phyloP scores from a whole-genome alignment of 2,888 invertebrate genomes.

The Vesta saturnalis region DNA sequence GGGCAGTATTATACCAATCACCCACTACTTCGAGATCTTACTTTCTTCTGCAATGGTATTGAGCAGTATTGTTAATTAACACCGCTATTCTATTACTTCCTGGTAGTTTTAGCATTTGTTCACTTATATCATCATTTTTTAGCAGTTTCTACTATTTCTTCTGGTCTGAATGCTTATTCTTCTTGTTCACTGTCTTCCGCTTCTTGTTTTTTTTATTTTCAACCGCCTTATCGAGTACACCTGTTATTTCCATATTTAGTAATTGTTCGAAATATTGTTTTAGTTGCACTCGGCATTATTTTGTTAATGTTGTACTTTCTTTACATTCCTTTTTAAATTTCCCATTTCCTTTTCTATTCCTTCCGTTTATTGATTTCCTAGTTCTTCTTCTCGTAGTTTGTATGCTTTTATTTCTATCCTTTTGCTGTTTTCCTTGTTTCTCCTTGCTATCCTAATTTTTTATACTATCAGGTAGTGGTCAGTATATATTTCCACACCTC shows the following conservation, averaged over 20 bases:
- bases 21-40: neutral
- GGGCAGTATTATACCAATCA: constrained; percentile 8
- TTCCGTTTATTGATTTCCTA: too few relatives aligned
- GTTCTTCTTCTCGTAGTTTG: constrained; percentile 1
- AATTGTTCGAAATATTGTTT: constrained; percentile 10
- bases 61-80: constrained; percentile 6
- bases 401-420: constrained; percentile 7
- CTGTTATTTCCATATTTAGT: constrained; percentile 4
- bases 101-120: constrained; percentile 12
- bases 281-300: neutral
- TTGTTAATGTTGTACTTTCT: neutral
- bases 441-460: constrained; percentile 6
- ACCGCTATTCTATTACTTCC: constrained; percentile 6
- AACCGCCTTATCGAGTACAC: neutral
- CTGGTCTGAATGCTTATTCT: constrained; percentile 11
- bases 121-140: constrained; percentile 12
- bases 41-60: constrained; percentile 6
- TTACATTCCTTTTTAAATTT: neutral
- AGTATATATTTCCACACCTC: constrained; percentile 8
- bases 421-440: neutral
- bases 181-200: constrained; percentile 8
- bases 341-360: too few relatives aligned
- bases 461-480: constrained; percentile 9
- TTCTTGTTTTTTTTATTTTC: neutral
- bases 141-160: constrained; percentile 1